Base-by-base conservation (phyloP, 2,113 vertebrate species). In the Bos indicus region DNA sequence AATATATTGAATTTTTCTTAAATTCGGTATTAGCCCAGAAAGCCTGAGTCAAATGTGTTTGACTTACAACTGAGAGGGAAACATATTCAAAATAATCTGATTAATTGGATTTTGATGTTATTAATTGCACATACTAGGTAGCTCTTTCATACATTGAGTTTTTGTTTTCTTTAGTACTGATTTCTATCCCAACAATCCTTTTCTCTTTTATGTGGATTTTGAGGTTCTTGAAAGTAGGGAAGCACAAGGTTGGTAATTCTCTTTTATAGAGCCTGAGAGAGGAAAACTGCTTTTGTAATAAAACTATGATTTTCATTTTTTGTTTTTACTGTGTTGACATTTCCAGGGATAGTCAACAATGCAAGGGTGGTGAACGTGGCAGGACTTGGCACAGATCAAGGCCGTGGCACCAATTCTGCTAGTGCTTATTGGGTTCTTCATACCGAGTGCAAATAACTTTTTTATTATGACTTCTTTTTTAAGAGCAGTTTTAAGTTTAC, bases 1-100 rank as follows among this genome's bases (percentile, higher is more conserved):
- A 71, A 74, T 40, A n/a, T 94, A 46, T 92, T 62, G 54, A 25
- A 85, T 83, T 94, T 90, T 96, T 43, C 30, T 78, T 88, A 88
- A 91, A 51, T 2, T 88, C 4, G 77, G 0, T 19, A 7, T 71
- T 17, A 36, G 15, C 13, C 16, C 6, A 77, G n/a, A 83, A 91
- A 77, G 5, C 48, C 43, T 52, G 56, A 62, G 77, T 83, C 25
- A 82, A 30, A 88, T 30, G 11, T 40, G 19, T 78, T 71, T 97
- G 43, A 84, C 19, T 88, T 93, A 9, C 9, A 87, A 51, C 30
- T 28, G 40, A 81, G 90, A 23, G 21, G 86, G 33, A 16, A 88
- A 1, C 13, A 67, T n/a, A 28, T n/a, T 86, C 36, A 67, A 80
- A 67, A 67, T 54, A 43, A 33, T 6, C 28, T 57, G 11, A 92